Evolutionary conservation across 1,140 invertebrate species (phyloP).

Genomic region (Sitobion miscanthi): DNA sequence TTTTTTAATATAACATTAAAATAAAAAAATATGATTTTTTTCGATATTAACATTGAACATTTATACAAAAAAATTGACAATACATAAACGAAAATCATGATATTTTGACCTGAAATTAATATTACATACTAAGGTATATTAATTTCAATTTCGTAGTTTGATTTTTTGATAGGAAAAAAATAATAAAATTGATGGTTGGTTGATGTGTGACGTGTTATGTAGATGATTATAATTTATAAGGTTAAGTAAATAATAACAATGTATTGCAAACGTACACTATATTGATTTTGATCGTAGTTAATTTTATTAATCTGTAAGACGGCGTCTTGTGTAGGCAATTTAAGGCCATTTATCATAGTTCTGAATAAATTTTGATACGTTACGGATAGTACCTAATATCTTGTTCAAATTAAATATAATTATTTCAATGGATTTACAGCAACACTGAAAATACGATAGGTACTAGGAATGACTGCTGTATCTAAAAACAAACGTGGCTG

Average conservation of each 20-base stretch:
- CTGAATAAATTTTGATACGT: neutral
- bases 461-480: neutral
- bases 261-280: too few relatives aligned
- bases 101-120: neutral
- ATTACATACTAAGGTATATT: neutral
- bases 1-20: neutral
- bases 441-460: neutral
- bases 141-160: neutral
- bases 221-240: neutral
- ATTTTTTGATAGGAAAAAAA: neutral
- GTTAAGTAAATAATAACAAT: too few relatives aligned
- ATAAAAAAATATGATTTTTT: neutral
- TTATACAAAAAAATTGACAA: neutral
- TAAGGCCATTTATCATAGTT: neutral
- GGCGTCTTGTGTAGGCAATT: conserved; percentile 10
- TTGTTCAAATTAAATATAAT: neutral
- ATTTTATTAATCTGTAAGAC: neutral
- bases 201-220: neutral
- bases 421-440: neutral
- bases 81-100: neutral
- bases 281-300: too few relatives aligned
- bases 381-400: neutral
- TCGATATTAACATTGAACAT: neutral
- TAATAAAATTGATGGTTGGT: neutral
- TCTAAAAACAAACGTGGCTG: neutral